phyloP scores from a whole-genome alignment of 1,140 invertebrate genomes.

The Arctopsyche grandis region DNA sequence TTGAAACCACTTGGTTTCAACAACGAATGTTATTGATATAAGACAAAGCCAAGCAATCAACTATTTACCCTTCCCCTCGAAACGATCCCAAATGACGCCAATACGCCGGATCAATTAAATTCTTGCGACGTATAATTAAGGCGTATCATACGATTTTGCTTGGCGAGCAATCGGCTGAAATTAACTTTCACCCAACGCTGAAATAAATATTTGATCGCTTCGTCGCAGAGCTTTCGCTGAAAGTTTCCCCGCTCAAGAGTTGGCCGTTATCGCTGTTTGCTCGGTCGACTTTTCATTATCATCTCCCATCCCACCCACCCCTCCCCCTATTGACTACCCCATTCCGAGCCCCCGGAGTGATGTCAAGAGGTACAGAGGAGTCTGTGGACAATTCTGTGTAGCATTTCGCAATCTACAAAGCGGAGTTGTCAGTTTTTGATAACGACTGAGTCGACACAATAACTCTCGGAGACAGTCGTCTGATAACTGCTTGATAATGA shows the following conservation, averaged over 20 bases:
- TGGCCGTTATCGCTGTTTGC: constrained; percentile 6
- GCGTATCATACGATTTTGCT: not conserved
- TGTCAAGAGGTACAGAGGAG: too few species aligned
- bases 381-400: too few species aligned
- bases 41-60: not conserved
- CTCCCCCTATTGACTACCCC: not conserved
- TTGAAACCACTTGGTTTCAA: too few species aligned
- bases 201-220: constrained; percentile 30
- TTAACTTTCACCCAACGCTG: constrained; percentile 11
- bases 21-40: too few species aligned
- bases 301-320: not conserved
- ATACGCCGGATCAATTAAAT: too few species aligned
- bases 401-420: too few species aligned
- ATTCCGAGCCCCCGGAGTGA: not conserved
- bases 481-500: too few species aligned
- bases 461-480: too few species aligned
- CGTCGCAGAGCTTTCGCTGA: not conserved
- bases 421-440: too few species aligned
- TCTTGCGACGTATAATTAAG: too few species aligned
- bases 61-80: not conserved
- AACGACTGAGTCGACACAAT: too few species aligned
- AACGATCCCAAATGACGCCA: too few species aligned
- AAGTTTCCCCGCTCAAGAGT: not conserved
- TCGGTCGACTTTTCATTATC: constrained; percentile 23
- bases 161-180: constrained; percentile 7